Evolutionary conservation across 2,888 invertebrate genomes (phyloP).

Genomic region (Stenotaenia linearis): DNA sequence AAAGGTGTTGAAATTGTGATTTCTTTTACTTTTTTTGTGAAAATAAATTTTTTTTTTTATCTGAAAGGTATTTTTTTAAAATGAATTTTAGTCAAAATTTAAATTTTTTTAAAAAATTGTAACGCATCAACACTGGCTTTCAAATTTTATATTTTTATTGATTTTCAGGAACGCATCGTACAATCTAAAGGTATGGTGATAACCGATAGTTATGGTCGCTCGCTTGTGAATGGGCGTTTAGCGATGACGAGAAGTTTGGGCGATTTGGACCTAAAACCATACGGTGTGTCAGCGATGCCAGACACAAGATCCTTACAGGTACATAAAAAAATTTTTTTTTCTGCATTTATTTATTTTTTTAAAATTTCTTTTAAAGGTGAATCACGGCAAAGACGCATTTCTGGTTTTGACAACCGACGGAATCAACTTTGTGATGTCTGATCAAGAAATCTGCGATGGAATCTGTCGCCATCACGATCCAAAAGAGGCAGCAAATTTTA

Average conservation of each 20-base stretch:
- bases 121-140: too few relatives aligned
- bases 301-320: constrained; percentile 47
- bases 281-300: constrained; percentile 51
- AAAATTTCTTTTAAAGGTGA: constrained; percentile 44
- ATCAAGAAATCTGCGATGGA: constrained; percentile 50
- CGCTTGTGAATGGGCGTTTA: constrained; percentile 50
- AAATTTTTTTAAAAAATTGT: too few relatives aligned
- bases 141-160: background rate
- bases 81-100: too few relatives aligned
- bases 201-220: constrained; percentile 47
- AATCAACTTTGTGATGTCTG: constrained; percentile 50
- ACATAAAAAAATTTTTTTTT: background rate
- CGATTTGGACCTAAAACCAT: constrained; percentile 51
- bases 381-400: constrained; percentile 52
- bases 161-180: constrained; percentile 45
- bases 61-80: too few relatives aligned
- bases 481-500: constrained; percentile 48
- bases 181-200: constrained; percentile 47
- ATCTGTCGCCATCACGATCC: constrained; percentile 48
- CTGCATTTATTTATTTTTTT: background rate
- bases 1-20: constrained; percentile 43
- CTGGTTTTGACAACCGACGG: constrained; percentile 52
- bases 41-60: too few relatives aligned
- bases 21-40: background rate
- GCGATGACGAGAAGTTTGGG: constrained; percentile 54